These are phyloP conservation scores for Aculops lycopersici DNA, from an alignment of 1,140 invertebrate species.

Conservation along the genomic window DNA sequence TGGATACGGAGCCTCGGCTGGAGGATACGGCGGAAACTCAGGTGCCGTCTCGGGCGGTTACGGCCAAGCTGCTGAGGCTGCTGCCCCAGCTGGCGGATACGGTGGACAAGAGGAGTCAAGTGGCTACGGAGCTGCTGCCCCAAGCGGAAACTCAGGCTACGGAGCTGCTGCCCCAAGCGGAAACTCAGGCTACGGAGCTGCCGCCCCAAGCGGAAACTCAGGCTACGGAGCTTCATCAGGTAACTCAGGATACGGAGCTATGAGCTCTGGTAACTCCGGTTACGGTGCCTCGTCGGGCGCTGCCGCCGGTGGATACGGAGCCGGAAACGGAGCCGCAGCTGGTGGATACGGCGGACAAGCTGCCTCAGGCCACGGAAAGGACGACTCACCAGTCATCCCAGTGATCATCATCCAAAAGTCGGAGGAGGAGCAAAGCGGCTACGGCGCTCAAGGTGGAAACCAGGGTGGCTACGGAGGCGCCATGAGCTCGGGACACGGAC, in stretches of 20 bases:
- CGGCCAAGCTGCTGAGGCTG: too few relatives aligned
- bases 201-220: background rate
- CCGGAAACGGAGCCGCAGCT: background rate
- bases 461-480: background rate
- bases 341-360: background rate
- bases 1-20: background rate
- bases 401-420: background rate
- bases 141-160: background rate
- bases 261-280: background rate
- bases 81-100: background rate
- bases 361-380: background rate
- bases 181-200: background rate
- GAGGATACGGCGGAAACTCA: constrained; percentile 1
- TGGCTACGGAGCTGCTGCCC: background rate
- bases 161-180: background rate
- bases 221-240: background rate
- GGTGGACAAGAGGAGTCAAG: background rate
- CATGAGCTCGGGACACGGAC: background rate
- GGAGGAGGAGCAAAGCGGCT: background rate
- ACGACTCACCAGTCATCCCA: background rate
- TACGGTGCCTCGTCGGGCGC: constrained; percentile 1
- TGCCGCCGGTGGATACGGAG: background rate
- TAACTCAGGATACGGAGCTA: background rate
- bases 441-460: background rate
- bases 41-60: background rate